phyloP scores from a whole-genome alignment of 2,113 vertebrate genomes.

The Plestiodon gilberti region DNA sequence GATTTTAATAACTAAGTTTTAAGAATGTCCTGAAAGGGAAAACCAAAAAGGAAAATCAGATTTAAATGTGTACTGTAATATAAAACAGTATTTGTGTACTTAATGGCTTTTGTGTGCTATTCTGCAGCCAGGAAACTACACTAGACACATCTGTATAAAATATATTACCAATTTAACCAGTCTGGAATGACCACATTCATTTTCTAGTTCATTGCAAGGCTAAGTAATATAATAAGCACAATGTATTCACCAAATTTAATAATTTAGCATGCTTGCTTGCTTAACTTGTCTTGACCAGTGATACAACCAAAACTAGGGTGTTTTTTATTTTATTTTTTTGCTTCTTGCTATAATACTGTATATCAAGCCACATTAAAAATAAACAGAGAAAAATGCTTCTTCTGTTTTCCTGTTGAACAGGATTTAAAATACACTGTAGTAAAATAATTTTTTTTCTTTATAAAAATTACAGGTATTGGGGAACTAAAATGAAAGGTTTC shows the following conservation, averaged over 20 bases:
- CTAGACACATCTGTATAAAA: slow-evolving; percentile 68
- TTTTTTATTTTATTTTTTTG: slow-evolving; percentile 12
- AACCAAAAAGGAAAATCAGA: slow-evolving; percentile 45
- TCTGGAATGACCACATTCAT: slow-evolving; percentile 73
- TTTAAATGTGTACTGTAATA: slow-evolving; percentile 61
- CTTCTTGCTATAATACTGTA: slow-evolving; percentile 43
- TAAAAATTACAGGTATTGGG: background rate
- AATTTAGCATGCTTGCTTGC: slow-evolving; percentile 68
- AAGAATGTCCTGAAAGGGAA: slow-evolving; percentile 52
- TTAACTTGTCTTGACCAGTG: slow-evolving; percentile 65
- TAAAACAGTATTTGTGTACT: slow-evolving; percentile 58
- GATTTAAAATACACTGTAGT: background rate
- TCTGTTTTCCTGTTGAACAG: slow-evolving; percentile 17
- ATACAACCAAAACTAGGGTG: slow-evolving; percentile 10
- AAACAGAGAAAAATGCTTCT: slow-evolving; percentile 15
- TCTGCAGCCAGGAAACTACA: slow-evolving; percentile 64
- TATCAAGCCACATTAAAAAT: slow-evolving; percentile 12
- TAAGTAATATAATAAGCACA: slow-evolving; percentile 75
- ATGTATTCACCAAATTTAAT: slow-evolving; percentile 69
- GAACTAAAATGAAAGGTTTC: background rate
- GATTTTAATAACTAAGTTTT: background rate
- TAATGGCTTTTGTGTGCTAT: slow-evolving; percentile 58
- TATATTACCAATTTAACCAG: slow-evolving; percentile 68
- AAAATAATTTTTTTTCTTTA: background rate
- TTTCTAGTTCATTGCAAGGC: slow-evolving; percentile 78